Conservation (phyloP, 2,113 vertebrate species). For the Cnemophilus loriae region DNA sequence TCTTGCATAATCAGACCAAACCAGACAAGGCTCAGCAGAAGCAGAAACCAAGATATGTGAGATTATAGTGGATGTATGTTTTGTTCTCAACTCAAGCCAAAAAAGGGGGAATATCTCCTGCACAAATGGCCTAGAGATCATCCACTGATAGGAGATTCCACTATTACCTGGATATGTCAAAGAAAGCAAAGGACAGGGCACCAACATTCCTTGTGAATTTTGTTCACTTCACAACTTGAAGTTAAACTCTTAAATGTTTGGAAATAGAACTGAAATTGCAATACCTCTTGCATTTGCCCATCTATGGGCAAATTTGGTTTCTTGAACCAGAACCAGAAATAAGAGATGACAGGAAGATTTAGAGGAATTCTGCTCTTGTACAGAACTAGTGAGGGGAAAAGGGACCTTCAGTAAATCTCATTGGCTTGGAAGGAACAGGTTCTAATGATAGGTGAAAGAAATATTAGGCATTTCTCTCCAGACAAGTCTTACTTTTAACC, state of each 20-base stretch:
- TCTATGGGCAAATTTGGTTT: not conserved
- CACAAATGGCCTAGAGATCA: not conserved
- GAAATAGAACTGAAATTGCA: not conserved
- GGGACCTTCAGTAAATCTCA: not conserved
- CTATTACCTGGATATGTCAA: not conserved
- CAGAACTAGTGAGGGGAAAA: not conserved
- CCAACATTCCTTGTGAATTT: not conserved
- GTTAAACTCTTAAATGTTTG: not conserved
- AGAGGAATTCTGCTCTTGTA: not conserved
- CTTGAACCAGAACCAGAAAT: not conserved
- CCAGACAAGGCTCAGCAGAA: not conserved
- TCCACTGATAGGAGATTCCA: not conserved
- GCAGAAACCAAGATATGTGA: not conserved
- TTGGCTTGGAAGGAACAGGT: not conserved
- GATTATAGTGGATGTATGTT: not conserved
- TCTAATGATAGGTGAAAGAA: not conserved
- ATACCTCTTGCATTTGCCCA: not conserved
- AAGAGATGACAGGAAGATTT: not conserved
- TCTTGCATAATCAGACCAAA: not conserved
- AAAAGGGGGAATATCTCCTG: not conserved
- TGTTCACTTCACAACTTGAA: not conserved
- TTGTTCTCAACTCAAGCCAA: not conserved
- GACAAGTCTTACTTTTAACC: not conserved
- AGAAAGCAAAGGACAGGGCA: not conserved
- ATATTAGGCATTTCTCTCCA: not conserved